These are phyloP conservation scores for Drosophila mimica DNA, from an alignment of 2,888 invertebrate genomes.

Conservation along the genomic window DNA sequence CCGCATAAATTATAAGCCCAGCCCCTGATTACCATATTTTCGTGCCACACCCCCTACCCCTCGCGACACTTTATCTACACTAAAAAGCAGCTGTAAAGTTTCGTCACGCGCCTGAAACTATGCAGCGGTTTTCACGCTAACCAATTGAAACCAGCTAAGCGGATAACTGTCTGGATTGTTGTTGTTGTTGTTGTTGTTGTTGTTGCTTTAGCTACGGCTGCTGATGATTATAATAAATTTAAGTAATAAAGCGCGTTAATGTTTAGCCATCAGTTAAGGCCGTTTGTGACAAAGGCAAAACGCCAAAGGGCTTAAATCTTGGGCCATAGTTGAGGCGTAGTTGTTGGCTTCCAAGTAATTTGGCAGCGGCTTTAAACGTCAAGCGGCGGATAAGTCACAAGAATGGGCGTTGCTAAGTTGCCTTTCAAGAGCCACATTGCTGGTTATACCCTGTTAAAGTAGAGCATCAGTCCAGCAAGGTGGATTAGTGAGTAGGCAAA, in stretches of 20 bases:
- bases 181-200: constrained; percentile 3
- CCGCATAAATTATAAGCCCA: constrained; percentile 72
- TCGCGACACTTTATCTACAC: neutral
- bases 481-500: neutral
- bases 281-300: constrained; percentile 58
- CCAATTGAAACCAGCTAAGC: constrained; percentile 51
- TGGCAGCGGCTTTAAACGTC: constrained; percentile 53
- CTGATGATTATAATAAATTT: constrained; percentile 76
- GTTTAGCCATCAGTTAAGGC: constrained; percentile 69
- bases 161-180: constrained; percentile 12
- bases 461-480: neutral
- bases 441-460: neutral
- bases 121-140: constrained; percentile 49
- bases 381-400: constrained; percentile 31
- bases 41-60: neutral
- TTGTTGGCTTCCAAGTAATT: constrained; percentile 15
- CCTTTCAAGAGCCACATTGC: neutral
- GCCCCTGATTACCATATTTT: constrained; percentile 28
- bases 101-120: constrained; percentile 54
- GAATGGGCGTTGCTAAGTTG: constrained; percentile 16
- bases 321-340: constrained; percentile 19
- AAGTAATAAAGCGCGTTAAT: constrained; percentile 79
- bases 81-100: constrained; percentile 52
- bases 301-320: constrained; percentile 44
- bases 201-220: constrained; percentile 16